phyloP scores from a whole-genome alignment of 2,113 vertebrate genomes.

The Loxodonta africana region DNA sequence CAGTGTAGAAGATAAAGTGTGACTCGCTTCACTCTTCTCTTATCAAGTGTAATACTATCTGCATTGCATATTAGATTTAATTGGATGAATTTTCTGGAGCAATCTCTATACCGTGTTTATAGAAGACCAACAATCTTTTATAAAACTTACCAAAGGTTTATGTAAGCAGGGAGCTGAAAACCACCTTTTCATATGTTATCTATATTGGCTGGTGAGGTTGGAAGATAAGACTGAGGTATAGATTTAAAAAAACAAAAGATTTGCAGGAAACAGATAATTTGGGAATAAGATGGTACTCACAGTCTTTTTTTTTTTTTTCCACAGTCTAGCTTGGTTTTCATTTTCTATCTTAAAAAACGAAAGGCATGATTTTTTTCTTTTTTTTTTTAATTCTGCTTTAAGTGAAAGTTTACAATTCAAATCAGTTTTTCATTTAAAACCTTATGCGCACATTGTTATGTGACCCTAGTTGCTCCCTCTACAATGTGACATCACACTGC shows the following conservation, averaged over 20 bases:
- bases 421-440: too few species aligned
- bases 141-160: slow-evolving; percentile 14
- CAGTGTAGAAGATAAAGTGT: background rate
- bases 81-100: slow-evolving; percentile 30
- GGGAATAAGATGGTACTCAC: background rate
- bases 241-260: background rate
- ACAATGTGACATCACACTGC: too few species aligned
- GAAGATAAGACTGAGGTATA: background rate
- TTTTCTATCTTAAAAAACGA: slow-evolving; percentile 55
- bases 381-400: too few species aligned
- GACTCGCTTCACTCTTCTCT: slow-evolving; percentile 31
- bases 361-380: background rate
- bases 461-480: too few species aligned
- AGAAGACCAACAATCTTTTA: slow-evolving; percentile 17
- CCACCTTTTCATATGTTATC: background rate
- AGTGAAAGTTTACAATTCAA: too few species aligned
- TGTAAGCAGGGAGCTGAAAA: background rate
- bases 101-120: background rate
- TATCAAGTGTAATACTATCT: background rate
- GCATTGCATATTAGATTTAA: background rate
- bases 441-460: too few species aligned
- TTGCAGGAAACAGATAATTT: slow-evolving; percentile 23
- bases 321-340: slow-evolving; percentile 11
- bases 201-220: background rate
- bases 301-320: too few species aligned